Evolutionary conservation across 2,797 vertebrate genomes (phyloP), one percentile per base, ranked within the genome.

Genomic region (Micropoecilia bifurca): DNA sequence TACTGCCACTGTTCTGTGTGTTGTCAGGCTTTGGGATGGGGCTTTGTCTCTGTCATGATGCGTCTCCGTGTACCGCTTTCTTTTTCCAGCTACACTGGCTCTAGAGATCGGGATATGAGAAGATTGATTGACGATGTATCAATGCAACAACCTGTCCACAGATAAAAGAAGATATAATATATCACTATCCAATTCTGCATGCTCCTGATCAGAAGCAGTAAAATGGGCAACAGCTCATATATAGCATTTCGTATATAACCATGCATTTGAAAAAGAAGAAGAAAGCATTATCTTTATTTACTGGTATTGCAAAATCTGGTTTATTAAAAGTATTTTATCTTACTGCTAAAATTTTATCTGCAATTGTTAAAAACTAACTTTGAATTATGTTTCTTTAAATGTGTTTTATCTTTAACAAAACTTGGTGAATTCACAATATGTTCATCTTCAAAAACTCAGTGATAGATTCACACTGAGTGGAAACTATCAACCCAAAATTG

Each of bases 21-120:
- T 79, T 85, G 84, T 77, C 83, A 84, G 75, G 53, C 73, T 80
- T 57, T 75, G 12, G 77, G 73, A 82, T 13, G 43, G 87, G 84
- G 80, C 78, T 88, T 88, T 89, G 73, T 86, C 77, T 83, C 74
- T 79, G 79, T 83, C 82, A 83, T 66, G 48, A 69, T 28, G 22
- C 0, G 18, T 33, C 81, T 78, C 63, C 48, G 71, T 20, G 55
- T 43, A 57, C 22, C 59, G 46, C 41, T 73, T 45, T 73, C 33
- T 25, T 39, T 79, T 83, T 85, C 55, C 63, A 55, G 57, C 71
- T 57, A 74, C 4, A 28, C 78, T 66, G 36, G 45, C 25, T 87
- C 78, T 48, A 57, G 74, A 41, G 74, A 77, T 25, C 68, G 16
- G 4, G 41, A 78, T 80, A 79, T 78, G 79, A 66, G 74, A 79